Base-by-base conservation (phyloP, 2,797 vertebrate species). In the Martes flavigula region DNA sequence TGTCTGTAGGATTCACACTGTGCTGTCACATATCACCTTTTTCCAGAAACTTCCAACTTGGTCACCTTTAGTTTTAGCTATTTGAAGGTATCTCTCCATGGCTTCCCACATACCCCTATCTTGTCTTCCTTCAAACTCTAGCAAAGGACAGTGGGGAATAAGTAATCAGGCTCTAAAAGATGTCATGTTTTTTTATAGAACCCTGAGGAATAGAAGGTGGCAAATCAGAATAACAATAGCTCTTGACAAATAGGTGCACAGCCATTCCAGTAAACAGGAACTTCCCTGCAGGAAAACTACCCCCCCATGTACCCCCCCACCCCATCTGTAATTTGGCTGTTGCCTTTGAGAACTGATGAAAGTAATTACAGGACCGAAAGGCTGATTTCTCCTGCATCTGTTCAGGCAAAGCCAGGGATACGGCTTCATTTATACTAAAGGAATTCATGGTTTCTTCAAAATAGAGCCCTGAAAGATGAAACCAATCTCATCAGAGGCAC, bases 271-370 rank as follows among this genome's bases (percentile, higher is more conserved):
- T 82, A 98, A 90, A 98, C 93, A 98, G 93, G 89, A 96, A 98
- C 96, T 96, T 97, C 95, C 96, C 79, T n/a, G 87, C 58, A 93
- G 66, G 60, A 97, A 91, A 96, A 95, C 91, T 60, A 97, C 95
- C 95, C 95, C 8, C 40, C 64, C 40, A 91, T 2, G 14, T 4
- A 3, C 11, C 27, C 11, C 11, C 60, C 60, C 5, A 6, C 64
- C 58, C 25, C 58, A 91, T n/a, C 62, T 96, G 0, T 92, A 96
- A 97, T 88, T 81, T 66, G 51, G 46, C 97, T 98, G 96, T 94
- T 92, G 97, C 97, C 94, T 92, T 92, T 73, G 86, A 97, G 88
- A 98, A 97, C 91, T 87, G 90, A 98, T 56, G 91, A 73, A 93
- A 97, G 68, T 43, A 97, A 94, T 95, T 97, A 79, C 43, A 95